These are phyloP conservation scores for Drosophila vallismaia DNA, from an alignment of 2,888 invertebrate species.

Conservation along the genomic window DNA sequence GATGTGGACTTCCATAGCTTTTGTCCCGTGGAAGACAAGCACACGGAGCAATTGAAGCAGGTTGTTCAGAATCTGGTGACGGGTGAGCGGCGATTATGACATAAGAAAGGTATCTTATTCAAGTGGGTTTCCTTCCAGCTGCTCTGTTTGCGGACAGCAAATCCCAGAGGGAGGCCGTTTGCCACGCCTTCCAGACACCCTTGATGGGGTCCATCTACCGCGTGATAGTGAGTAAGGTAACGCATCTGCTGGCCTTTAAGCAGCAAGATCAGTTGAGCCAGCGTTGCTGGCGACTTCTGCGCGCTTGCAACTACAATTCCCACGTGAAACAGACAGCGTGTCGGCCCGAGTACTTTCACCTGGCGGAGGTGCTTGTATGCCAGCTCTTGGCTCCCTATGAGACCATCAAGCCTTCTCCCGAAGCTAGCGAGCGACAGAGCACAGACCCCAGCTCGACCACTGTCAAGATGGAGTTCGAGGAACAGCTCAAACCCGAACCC, in stretches of 20 bases:
- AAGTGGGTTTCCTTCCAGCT: conserved; percentile 51
- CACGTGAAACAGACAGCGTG: conserved; percentile 76
- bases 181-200: conserved; percentile 75
- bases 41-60: conserved; percentile 70
- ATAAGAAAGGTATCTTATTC: background rate
- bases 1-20: conserved; percentile 72
- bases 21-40: conserved; percentile 80
- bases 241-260: conserved; percentile 81
- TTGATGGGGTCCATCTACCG: conserved; percentile 81
- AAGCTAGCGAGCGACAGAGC: background rate
- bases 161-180: conserved; percentile 65
- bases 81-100: conserved; percentile 49
- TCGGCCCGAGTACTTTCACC: conserved; percentile 81
- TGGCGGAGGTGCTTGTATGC: conserved; percentile 82
- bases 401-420: conserved; percentile 71
- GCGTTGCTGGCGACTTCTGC: conserved; percentile 81
- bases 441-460: background rate
- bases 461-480: conserved; percentile 65
- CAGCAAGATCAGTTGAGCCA: conserved; percentile 77
- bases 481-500: conserved; percentile 49
- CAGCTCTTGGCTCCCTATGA: conserved; percentile 82
- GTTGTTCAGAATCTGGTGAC: conserved; percentile 78
- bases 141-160: conserved; percentile 74
- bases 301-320: conserved; percentile 80
- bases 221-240: conserved; percentile 79